phyloP scores from a whole-genome alignment of 2,113 vertebrate genomes.

The Pipra filicauda region DNA sequence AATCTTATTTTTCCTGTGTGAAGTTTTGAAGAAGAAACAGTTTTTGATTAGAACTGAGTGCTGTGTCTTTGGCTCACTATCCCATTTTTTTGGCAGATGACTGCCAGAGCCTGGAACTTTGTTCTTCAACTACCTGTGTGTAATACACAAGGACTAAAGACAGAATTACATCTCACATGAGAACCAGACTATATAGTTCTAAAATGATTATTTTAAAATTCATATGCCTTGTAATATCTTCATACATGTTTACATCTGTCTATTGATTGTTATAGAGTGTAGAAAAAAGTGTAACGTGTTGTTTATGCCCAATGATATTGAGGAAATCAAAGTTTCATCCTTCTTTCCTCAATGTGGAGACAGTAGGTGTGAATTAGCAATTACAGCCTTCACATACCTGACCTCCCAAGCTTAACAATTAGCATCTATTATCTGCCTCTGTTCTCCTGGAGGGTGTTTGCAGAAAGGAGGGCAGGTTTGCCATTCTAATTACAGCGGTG shows the following conservation, averaged over 20 bases:
- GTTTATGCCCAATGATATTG: background rate
- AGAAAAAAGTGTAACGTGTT: background rate
- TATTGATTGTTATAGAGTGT: background rate
- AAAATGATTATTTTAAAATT: background rate
- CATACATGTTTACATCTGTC: background rate
- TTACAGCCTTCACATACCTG: background rate
- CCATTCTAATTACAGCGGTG: background rate
- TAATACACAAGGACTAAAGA: background rate
- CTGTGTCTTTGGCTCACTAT: background rate
- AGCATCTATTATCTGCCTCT: background rate
- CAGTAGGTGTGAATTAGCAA: slow-evolving; percentile 1
- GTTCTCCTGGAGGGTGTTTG: background rate
- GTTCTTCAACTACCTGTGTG: background rate
- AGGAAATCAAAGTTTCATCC: background rate
- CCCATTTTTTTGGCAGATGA: background rate
- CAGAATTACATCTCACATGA: background rate
- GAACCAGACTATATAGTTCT: background rate
- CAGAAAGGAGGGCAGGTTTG: background rate
- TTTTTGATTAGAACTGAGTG: background rate
- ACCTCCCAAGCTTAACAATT: background rate
- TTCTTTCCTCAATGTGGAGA: background rate
- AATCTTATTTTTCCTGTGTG: background rate
- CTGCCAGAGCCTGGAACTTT: background rate
- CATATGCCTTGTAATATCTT: background rate
- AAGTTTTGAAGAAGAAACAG: background rate